phyloP scores from a whole-genome alignment of 2,113 vertebrate genomes.

The Sminthopsis crassicaudata region DNA sequence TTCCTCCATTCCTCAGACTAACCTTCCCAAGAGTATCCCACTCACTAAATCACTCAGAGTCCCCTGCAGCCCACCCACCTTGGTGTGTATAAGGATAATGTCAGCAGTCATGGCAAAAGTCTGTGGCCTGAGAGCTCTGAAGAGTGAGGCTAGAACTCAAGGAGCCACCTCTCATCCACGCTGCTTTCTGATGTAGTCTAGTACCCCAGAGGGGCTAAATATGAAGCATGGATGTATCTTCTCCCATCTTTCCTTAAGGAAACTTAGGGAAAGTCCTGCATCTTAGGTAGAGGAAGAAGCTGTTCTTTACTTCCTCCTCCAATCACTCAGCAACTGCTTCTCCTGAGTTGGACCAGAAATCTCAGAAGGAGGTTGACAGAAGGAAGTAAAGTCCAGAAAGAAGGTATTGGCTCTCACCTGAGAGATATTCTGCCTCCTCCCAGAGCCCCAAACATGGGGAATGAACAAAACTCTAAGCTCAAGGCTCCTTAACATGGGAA shows the following conservation, averaged over 20 bases:
- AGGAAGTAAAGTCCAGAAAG: neutral
- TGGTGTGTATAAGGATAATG: neutral
- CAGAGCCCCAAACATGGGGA: neutral
- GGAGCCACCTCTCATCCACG: neutral
- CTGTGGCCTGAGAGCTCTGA: neutral
- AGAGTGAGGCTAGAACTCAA: neutral
- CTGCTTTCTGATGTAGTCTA: neutral
- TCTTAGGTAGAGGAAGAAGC: neutral
- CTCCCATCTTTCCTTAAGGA: neutral
- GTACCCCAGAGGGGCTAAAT: neutral
- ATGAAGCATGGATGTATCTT: neutral
- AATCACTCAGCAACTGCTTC: neutral
- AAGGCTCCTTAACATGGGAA: neutral
- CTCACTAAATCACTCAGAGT: neutral
- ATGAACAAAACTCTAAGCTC: too few relatives aligned
- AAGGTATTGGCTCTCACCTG: neutral
- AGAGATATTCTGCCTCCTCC: neutral
- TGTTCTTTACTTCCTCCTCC: neutral
- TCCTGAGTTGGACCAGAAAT: neutral
- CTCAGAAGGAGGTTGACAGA: neutral
- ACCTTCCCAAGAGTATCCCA: neutral
- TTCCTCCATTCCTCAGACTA: neutral
- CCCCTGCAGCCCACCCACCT: neutral
- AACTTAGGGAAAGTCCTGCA: neutral
- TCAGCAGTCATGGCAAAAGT: neutral